These are phyloP conservation scores for Oncorhynchus nerka DNA, from an alignment of 2,113 vertebrate species.

Conservation along the genomic window DNA sequence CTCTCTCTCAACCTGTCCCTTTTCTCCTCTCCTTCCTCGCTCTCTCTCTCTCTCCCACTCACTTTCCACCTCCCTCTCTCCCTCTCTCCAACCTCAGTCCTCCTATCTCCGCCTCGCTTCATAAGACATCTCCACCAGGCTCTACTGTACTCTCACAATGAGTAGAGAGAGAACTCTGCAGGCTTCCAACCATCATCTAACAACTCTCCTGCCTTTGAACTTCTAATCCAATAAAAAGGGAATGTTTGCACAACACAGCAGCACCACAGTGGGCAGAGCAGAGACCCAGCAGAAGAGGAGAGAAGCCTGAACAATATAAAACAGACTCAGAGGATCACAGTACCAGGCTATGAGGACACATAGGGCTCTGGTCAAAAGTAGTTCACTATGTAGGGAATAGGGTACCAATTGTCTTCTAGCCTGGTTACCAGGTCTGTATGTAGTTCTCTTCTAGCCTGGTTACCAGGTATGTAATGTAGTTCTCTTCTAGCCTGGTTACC, in stretches of 20 bases:
- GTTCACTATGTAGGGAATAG: too few species aligned
- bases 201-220: constrained; percentile 49
- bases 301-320: constrained; percentile 5
- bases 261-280: constrained; percentile 14
- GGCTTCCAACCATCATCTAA: constrained; percentile 50
- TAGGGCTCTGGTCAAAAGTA: too few species aligned
- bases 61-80: constrained; percentile 4
- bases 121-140: constrained; percentile 63
- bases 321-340: neutral
- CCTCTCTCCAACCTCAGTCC: neutral
- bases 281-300: constrained; percentile 28
- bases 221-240: constrained; percentile 46
- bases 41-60: constrained; percentile 28
- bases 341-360: neutral
- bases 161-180: constrained; percentile 57
- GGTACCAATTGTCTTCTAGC: too few species aligned
- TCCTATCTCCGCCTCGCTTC: constrained; percentile 40
- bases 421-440: too few species aligned
- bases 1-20: too few species aligned
- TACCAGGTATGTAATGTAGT: too few species aligned
- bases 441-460: too few species aligned
- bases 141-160: constrained; percentile 51
- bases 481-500: too few species aligned
- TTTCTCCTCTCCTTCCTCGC: constrained; percentile 31
- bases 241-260: constrained; percentile 32